Evolutionary conservation across 2,113 vertebrate genomes (phyloP), one percentile per base, ranked within the genome.

Genomic region (Rhea pennata): DNA sequence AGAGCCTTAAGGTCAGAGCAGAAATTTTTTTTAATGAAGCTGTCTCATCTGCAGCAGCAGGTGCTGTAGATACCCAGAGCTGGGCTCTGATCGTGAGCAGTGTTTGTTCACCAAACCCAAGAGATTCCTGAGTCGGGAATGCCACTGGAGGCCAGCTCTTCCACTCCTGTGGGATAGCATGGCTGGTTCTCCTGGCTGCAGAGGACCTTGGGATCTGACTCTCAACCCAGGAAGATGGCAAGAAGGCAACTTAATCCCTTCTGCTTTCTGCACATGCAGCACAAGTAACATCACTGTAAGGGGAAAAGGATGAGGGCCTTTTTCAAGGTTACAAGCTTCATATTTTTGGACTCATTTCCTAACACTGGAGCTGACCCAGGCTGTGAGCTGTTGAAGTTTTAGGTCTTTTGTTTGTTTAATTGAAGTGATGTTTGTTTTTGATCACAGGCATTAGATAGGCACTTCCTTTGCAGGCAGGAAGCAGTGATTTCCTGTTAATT

Each of bases 391-490:
- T 23, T 72, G 92, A 54, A 84, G 91, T 85, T 96, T 90, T 39
- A 8, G 82, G 75, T 9, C 81, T 70, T 96, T 96, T 97, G 96
- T 97, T 97, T 97, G 95, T 92, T 96, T 90, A 91, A 93, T 96
- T 39, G 95, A 84, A 95, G 95, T 23, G 87, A 62, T 95, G 96
- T 96, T 97, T 97, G 97, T 95, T 97, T 97, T 97, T 93, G 95
- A 96, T 97, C 95, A 16, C 40, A 33, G 96, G 81, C 87, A 42
- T 31, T 58, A 29, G 96, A 94, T 93, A 83, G 95, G 93, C 69
- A 67, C 93, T 91, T 93, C 96, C 94, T 96, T 88, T 94, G 93
- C 90, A 95, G 92, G 96, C 97, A 97, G 97, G 97, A 97, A 97
- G 83, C 97, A n/a, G 61, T 83, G 95, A 93, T 97, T 97, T 97